phyloP scores from a whole-genome alignment of 2,113 vertebrate genomes.

The Heloderma charlesbogerti region DNA sequence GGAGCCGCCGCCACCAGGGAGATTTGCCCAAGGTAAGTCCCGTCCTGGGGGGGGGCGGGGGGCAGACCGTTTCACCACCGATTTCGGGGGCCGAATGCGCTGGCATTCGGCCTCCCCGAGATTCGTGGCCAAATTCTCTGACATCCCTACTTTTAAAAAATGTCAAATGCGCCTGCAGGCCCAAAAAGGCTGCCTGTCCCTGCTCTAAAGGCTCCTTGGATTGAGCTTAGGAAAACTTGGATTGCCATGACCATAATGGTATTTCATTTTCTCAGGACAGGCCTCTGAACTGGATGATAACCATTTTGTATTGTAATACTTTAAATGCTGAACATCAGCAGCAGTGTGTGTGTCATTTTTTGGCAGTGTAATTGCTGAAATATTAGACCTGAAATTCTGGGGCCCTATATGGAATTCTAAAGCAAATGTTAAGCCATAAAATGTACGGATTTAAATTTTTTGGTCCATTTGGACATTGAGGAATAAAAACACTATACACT shows the following conservation, averaged over 20 bases:
- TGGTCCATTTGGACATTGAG: not conserved
- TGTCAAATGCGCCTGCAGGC: no score
- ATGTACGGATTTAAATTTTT: not conserved
- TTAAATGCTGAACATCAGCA: not conserved
- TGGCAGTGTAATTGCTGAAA: not conserved
- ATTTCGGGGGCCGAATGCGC: no score
- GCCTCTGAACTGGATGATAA: not conserved
- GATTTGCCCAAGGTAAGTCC: no score
- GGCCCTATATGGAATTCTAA: not conserved
- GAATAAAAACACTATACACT: not conserved
- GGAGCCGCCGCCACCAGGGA: no score
- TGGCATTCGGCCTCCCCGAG: no score
- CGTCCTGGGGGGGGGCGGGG: no score
- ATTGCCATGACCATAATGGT: not conserved
- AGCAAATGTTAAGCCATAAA: not conserved
- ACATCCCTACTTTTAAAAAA: no score
- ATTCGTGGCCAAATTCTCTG: no score
- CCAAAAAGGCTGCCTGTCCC: no score
- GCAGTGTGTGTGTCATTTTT: not conserved
- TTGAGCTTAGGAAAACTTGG: not conserved
- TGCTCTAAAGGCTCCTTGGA: not conserved
- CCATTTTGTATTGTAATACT: not conserved
- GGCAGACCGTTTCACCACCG: no score
- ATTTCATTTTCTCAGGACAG: not conserved
- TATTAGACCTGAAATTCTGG: not conserved